Evolutionary conservation across 2,113 vertebrate species (phyloP), one percentile per base, ranked within the genome.

Genomic region (Myotis yumanensis): DNA sequence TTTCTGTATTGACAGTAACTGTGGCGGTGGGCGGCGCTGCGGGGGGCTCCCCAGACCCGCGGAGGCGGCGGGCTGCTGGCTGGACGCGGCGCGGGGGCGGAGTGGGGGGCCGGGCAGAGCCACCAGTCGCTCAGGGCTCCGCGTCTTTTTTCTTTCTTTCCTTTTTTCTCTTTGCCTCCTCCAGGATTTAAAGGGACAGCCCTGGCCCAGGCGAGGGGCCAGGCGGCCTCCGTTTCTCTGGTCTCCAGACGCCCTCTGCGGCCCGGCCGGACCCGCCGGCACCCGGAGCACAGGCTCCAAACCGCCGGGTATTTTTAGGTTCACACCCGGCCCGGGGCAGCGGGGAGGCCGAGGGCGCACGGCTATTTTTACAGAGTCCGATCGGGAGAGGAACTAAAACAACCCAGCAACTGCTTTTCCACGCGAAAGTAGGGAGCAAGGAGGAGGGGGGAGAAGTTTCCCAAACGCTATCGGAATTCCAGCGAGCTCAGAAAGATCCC

Each of bases 241-340:
- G 97, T 97, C 97, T 97, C 96, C 97, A 96, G 96, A 97, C 97
- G 97, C 97, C 97, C 96, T 97, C 97, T 97, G 97, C 93, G 97
- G 97, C 97, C 96, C 32, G 66, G 91, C 97, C 30, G 59, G 90
- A 86, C 96, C 87, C 72, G 52, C 88, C 92, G 40, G 91, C 77
- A 69, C 46, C 66, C 77, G 7, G 66, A 88, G 80, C 86, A 48
- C 92, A 9, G 48, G 86, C 75, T 84, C 23, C 18, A 12, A 71
- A 35, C 86, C n/a, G 46, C 80, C 2, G 88, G 76, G 88, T 86
- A 84, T 90, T 96, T 95, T 94, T 96, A 95, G 96, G 90, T 72
- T 35, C 88, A 82, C 59, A 51, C 90, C 25, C 46, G 37, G 72
- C 87, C 77, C 5, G 15, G 88, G 85, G 30, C 83, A 86, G 86